These are phyloP conservation scores for Thalassarche chlororhynchos DNA, from an alignment of 2,113 vertebrate genomes.

Conservation along the genomic window DNA sequence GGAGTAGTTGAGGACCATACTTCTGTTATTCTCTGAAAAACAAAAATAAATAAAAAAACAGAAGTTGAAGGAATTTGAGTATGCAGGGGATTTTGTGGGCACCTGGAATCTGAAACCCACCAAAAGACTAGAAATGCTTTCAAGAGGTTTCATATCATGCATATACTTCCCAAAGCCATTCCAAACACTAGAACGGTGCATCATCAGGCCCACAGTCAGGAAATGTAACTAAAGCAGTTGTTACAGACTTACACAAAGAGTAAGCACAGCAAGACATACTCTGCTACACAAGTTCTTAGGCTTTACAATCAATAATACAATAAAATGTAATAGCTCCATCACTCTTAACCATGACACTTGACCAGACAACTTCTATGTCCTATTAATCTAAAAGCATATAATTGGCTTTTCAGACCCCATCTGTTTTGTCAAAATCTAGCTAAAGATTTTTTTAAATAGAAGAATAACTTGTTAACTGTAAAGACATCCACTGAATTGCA, in stretches of 20 bases:
- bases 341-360: constrained; percentile 25
- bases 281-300: neutral
- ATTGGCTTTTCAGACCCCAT: neutral
- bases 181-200: neutral
- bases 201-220: neutral
- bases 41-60: neutral
- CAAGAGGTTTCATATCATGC: neutral
- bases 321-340: constrained; percentile 22
- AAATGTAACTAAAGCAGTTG: neutral
- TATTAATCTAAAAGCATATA: constrained; percentile 3
- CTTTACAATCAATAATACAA: constrained; percentile 40
- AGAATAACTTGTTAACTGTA: neutral
- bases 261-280: neutral
- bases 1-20: neutral
- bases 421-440: constrained; percentile 1
- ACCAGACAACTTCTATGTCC: neutral
- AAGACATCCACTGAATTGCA: neutral
- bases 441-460: neutral
- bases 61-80: neutral
- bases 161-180: neutral
- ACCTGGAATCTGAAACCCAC: neutral
- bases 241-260: neutral
- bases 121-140: neutral
- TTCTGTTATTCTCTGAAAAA: neutral
- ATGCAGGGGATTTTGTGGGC: neutral